These are phyloP conservation scores for Anneissia japonica DNA, from an alignment of 35 echinoderm and acorn worm genomes.

Conservation along the genomic window DNA sequence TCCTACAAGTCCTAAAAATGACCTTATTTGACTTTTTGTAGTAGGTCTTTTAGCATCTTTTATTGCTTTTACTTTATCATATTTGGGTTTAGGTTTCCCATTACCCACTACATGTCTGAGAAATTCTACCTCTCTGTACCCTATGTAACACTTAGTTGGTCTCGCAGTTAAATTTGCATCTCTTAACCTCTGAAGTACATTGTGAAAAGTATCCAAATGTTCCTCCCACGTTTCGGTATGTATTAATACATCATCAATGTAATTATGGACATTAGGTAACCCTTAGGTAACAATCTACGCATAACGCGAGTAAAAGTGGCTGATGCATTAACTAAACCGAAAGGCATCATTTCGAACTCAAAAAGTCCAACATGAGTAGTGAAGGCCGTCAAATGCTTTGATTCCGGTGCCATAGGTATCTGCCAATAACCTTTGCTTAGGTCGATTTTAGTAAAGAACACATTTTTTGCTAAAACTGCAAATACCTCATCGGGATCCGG, in stretches of 20 bases:
- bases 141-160: conserved; percentile 29
- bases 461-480: neutral
- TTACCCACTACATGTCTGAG: conserved; percentile 37
- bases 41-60: conserved; percentile 6
- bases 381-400: neutral
- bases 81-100: conserved; percentile 11
- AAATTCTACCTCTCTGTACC: conserved; percentile 31
- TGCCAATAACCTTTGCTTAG: conserved; percentile 2
- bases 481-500: conserved; percentile 12
- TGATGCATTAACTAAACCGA: neutral
- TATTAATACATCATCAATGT: conserved; percentile 34
- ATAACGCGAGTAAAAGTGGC: neutral
- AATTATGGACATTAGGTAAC: conserved; percentile 16
- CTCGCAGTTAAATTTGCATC: conserved; percentile 8
- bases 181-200: neutral
- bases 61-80: conserved; percentile 25
- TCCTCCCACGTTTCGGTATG: conserved; percentile 13
- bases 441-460: conserved; percentile 15
- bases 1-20: conserved; percentile 13
- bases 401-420: neutral
- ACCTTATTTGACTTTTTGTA: conserved; percentile 7
- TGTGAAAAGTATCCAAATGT: neutral
- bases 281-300: conserved; percentile 1
- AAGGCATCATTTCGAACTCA: neutral
- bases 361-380: neutral